A percentile compares a stretch with the other conserved stretches of the same genome.
These are phyloP conservation scores for Mixornis gularis DNA, from an alignment of 2,113 vertebrate species.

Conservation along the genomic window DNA sequence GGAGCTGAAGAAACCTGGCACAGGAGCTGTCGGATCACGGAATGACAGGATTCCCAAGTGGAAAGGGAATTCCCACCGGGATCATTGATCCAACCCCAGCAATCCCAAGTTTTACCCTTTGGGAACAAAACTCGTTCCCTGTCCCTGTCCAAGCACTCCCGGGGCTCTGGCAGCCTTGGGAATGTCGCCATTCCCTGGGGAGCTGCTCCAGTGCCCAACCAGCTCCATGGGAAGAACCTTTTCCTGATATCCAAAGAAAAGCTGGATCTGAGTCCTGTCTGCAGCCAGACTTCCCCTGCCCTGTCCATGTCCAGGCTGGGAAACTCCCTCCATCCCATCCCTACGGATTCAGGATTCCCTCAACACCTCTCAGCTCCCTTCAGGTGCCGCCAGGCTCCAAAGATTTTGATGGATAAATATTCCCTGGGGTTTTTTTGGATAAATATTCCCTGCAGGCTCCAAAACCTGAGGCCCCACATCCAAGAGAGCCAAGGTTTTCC, in stretches of 20 bases:
- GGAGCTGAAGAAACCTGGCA: background rate
- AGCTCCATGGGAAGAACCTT: fast-evolving
- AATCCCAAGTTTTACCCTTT: background rate
- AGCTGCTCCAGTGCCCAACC: background rate
- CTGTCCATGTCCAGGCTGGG: background rate
- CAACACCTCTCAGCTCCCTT: background rate
- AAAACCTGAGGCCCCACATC: background rate
- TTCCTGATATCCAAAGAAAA: background rate
- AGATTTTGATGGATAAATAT: background rate
- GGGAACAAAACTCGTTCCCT: background rate
- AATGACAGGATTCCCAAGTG: fast-evolving
- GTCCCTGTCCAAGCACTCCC: background rate
- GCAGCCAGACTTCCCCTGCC: background rate
- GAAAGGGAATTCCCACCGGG: fast-evolving
- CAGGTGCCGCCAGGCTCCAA: fast-evolving
- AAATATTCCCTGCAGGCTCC: background rate
- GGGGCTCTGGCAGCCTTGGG: background rate
- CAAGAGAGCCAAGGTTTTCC: background rate
- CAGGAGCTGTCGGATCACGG: fast-evolving
- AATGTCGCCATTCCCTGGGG: background rate
- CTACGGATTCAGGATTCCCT: background rate
- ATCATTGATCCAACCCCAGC: fast-evolving
- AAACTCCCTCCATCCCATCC: background rate
- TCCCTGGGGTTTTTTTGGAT: background rate
- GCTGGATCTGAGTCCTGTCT: fast-evolving